These are phyloP conservation scores for Lerista edwardsae DNA, from an alignment of 2,797 vertebrate species.

Conservation along the genomic window DNA sequence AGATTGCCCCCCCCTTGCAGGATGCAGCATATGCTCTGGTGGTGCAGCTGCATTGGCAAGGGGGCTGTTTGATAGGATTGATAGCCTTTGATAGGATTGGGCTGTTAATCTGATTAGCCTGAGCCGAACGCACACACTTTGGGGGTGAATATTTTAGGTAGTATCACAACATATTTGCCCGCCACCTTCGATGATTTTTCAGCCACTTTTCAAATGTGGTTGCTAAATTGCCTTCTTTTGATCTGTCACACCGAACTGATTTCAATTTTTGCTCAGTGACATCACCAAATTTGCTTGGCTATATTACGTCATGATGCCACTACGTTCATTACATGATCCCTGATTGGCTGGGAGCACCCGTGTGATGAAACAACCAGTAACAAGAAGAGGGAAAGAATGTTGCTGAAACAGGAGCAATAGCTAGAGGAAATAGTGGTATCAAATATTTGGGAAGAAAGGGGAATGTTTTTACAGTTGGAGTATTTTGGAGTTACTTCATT, in stretches of 20 bases:
- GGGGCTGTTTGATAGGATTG: no score
- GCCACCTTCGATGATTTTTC: no score
- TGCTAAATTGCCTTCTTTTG: no score
- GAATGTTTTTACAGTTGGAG: background rate
- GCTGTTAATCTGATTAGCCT: no score
- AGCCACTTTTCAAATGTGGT: no score
- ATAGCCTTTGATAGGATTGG: no score
- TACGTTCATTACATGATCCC: background rate
- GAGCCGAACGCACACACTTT: no score
- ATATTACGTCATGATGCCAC: background rate
- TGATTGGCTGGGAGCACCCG: background rate
- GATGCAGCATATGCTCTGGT: no score
- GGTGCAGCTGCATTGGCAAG: no score
- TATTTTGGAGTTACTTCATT: background rate
- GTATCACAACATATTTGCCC: no score
- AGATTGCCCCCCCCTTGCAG: no score
- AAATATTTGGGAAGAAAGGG: background rate
- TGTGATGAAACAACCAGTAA: background rate
- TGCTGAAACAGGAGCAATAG: background rate
- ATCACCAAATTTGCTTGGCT: background rate
- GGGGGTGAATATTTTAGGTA: no score
- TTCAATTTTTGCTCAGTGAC: background rate
- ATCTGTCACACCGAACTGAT: background rate
- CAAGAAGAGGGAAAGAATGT: background rate
- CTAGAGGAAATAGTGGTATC: background rate